phyloP scores from a whole-genome alignment of 1,140 invertebrate species.

The Pantala flavescens region DNA sequence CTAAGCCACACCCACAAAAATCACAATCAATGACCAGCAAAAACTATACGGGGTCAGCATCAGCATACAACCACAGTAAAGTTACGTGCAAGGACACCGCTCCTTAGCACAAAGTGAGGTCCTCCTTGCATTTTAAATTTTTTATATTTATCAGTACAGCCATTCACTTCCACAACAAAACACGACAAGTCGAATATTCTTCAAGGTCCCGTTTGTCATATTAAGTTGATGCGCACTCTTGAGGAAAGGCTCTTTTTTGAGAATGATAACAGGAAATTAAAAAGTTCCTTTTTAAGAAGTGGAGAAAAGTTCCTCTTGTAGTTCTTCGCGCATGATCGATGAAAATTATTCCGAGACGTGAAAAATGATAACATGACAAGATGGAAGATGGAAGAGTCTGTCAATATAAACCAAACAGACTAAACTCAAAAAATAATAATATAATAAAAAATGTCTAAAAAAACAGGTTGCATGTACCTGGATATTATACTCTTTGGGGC shows the following conservation, averaged over 20 bases:
- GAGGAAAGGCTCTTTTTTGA: background rate
- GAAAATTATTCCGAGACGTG: no score
- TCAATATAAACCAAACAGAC: no score
- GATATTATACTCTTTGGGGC: background rate
- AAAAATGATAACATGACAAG: no score
- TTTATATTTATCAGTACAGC: background rate
- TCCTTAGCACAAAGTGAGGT: background rate
- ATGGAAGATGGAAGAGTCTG: no score
- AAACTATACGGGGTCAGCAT: conserved; percentile 4
- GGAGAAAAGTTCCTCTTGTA: no score
- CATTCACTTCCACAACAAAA: conserved; percentile 5
- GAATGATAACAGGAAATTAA: background rate
- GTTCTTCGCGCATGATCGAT: no score
- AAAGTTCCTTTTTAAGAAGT: background rate
- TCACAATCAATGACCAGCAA: conserved; percentile 5
- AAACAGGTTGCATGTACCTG: background rate
- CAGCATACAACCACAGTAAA: background rate
- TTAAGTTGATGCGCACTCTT: background rate
- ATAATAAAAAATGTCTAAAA: no score
- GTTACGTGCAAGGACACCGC: background rate
- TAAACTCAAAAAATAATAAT: no score
- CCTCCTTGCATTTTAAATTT: background rate
- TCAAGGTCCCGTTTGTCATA: background rate
- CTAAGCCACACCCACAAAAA: background rate
- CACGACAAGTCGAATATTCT: background rate